Base-by-base conservation (phyloP, 2,888 invertebrate genomes). In the Bhutanitis thaidina region DNA sequence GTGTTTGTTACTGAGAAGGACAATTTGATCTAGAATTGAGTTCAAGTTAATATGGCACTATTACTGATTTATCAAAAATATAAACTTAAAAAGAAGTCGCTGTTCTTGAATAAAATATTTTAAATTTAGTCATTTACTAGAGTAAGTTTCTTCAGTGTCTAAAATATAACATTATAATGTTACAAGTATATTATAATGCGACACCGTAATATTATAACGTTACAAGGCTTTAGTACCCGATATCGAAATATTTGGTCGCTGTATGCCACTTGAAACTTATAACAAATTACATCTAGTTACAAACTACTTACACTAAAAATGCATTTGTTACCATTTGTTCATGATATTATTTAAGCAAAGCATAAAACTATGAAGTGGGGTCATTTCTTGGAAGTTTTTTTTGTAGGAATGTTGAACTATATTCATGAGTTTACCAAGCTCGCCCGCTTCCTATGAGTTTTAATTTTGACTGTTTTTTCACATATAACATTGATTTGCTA, bases 231-330 rank as follows among this genome's bases (percentile, higher is more conserved):
- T 25, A 43, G 49, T 50, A 49, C 34, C 48, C 52, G 52, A 47
- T 46, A 49, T 27, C 58, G 64, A 67, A 67, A 71, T 80, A 80
- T 82, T 82, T 82, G 82, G 82, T 82, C 70, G 80, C 80, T 80
- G 78, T 80, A 81, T 80, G 73, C 68, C 68, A 55, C 71, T 61
- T 54, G 53, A 52, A 53, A 45, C 49, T 57, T 48, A 54, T 16
- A 40, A n/a, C 15, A 51, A 45, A 34, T 27, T 45, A 43, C 13
- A 40, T 3, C 37, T 51, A 40, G 7, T 29, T 34, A 43, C 10
- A 39, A 25, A 47, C 20, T 44, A 49, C n/a, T 43, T 51, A 47
- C n/a, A 20, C 53, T 61, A 59, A 14, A 61, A 61, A 61, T 61
- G 59, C 58, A 53, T 49, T 46, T 38, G 30, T 46, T 50, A 52